Percentiles rank a stretch among this genome's conserved stretches.
phyloP scores from a whole-genome alignment of 2,113 vertebrate genomes.

The Ahaetulla prasina region DNA sequence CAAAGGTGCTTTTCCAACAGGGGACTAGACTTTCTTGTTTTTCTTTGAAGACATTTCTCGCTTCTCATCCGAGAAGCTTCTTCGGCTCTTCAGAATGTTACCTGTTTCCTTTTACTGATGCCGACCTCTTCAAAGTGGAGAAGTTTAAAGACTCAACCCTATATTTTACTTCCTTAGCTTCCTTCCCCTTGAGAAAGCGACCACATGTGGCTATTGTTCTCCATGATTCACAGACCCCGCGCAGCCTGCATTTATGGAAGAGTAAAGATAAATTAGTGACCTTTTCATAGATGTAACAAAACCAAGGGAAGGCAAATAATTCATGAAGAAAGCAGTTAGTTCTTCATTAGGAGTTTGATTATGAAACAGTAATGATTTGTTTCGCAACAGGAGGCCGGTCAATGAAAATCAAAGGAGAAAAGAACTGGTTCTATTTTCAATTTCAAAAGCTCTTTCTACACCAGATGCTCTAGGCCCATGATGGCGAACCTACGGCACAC shows the following conservation, averaged over 20 bases:
- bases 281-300: slow-evolving; percentile 44
- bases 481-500: too few relatives aligned
- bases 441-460: background rate
- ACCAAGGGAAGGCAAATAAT: slow-evolving; percentile 19
- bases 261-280: slow-evolving; percentile 54
- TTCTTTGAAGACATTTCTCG: too few relatives aligned
- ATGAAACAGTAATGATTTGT: slow-evolving; percentile 1
- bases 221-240: slow-evolving; percentile 13
- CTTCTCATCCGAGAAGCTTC: too few relatives aligned
- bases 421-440: background rate
- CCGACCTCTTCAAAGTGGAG: background rate
- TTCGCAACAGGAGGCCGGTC: background rate
- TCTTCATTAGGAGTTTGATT: slow-evolving; percentile 17
- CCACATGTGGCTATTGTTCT: background rate
- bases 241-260: slow-evolving; percentile 14
- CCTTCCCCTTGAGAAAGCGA: background rate
- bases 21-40: too few relatives aligned
- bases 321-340: slow-evolving; percentile 18
- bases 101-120: background rate
- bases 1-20: background rate
- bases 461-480: too few relatives aligned
- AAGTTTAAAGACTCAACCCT: background rate
- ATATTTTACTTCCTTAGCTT: background rate
- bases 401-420: background rate
- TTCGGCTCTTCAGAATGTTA: too few relatives aligned